These are phyloP conservation scores for Eupsilia transversa DNA, from an alignment of 2,888 invertebrate species.

Conservation along the genomic window DNA sequence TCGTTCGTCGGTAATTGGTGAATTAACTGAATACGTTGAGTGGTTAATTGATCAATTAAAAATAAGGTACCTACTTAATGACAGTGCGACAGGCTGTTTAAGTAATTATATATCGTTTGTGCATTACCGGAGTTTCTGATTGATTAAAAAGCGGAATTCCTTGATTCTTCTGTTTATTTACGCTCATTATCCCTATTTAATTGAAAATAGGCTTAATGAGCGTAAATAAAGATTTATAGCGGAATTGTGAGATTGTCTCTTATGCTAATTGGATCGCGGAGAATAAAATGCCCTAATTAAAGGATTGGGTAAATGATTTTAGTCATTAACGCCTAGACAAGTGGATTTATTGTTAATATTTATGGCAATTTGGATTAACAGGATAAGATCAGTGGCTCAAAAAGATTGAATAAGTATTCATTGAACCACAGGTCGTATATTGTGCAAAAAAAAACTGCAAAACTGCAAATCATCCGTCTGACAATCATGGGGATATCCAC, in stretches of 20 bases:
- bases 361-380: background rate
- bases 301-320: background rate
- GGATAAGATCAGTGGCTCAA: background rate
- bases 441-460: too few relatives aligned
- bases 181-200: too few relatives aligned
- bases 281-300: slow-evolving; percentile 8
- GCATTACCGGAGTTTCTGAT: slow-evolving; percentile 25
- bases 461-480: background rate
- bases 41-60: slow-evolving; percentile 45
- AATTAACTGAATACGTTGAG: slow-evolving; percentile 49
- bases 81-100: slow-evolving; percentile 22
- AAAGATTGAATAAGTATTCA: background rate
- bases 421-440: too few relatives aligned
- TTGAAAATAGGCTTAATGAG: slow-evolving; percentile 14
- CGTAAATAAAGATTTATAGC: background rate
- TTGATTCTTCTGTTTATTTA: too few relatives aligned
- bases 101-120: slow-evolving; percentile 44
- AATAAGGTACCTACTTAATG: slow-evolving; percentile 35
- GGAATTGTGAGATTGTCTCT: slow-evolving; percentile 2
- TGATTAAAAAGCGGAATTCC: slow-evolving; percentile 28
- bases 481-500: background rate
- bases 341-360: background rate
- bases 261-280: slow-evolving; percentile 11
- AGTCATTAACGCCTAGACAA: background rate
- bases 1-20: slow-evolving; percentile 41